A percentile compares a stretch with the other conserved stretches of the same genome.
Conservation (phyloP, 2,113 vertebrate genomes). For the Zingel zingel region DNA sequence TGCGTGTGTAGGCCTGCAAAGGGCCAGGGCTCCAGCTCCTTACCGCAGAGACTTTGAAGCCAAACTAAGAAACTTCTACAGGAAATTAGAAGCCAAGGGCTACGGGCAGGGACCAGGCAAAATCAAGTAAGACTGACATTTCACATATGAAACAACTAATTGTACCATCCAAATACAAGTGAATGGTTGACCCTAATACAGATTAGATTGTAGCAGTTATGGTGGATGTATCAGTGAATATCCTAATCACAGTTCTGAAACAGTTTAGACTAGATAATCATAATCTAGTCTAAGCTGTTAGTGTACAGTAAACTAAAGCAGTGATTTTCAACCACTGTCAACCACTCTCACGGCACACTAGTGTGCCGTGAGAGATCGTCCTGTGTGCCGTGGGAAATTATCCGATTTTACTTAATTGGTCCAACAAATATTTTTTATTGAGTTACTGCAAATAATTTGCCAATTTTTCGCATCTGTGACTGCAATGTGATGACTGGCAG, state of each 20-base stretch:
- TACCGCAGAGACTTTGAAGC: constrained; percentile 99
- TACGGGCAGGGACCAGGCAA: constrained; percentile 98
- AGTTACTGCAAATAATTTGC: no score
- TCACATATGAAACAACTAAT: neutral
- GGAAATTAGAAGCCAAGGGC: constrained; percentile 98
- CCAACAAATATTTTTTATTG: no score
- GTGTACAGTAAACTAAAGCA: no score
- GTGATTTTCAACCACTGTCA: no score
- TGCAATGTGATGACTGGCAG: no score
- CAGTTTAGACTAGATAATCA: neutral
- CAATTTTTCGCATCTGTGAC: no score
- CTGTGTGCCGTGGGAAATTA: no score
- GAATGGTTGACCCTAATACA: neutral
- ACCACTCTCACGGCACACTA: no score
- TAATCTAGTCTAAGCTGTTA: no score
- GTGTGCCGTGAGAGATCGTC: no score
- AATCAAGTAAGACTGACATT: constrained; percentile 90
- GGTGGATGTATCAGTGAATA: neutral
- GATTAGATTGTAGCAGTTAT: neutral
- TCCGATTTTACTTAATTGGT: no score
- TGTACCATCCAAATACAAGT: neutral
- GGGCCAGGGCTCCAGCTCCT: constrained; percentile 96
- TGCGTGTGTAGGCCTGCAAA: constrained; percentile 88
- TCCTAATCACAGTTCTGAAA: neutral
- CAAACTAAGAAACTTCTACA: constrained; percentile 98